Percentiles rank a stretch among this genome's conserved stretches.
Evolutionary conservation across 2,888 invertebrate species (phyloP).

Genomic region (Limnephilus rhombicus): DNA sequence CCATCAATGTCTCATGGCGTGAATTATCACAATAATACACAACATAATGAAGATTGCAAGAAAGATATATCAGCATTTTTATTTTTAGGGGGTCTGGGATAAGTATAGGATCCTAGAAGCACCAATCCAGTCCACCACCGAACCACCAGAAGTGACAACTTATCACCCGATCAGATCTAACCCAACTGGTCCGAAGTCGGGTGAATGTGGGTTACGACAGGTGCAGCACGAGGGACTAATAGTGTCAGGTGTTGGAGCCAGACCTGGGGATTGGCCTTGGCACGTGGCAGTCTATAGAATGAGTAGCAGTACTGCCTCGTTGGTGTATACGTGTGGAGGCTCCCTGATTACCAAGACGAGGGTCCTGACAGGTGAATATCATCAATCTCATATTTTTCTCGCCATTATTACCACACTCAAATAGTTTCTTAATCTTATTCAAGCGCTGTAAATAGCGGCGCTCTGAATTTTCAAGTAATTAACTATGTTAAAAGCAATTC

Average conservation of each 20-base stretch:
- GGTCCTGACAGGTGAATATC: conserved; percentile 70
- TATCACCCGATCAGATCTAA: not conserved
- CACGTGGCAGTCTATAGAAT: conserved; percentile 71
- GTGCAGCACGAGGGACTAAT: conserved; percentile 70
- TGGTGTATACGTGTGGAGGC: conserved; percentile 72
- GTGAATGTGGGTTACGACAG: conserved; percentile 70
- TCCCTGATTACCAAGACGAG: conserved; percentile 70
- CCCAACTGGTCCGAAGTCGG: conserved; percentile 10
- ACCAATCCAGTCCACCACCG: not conserved
- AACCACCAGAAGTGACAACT: not conserved
- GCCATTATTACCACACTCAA: not conserved
- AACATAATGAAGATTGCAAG: no score
- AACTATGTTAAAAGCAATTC: no score
- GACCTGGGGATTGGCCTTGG: conserved; percentile 74
- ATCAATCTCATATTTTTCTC: not conserved
- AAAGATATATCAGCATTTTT: no score
- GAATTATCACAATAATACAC: no score
- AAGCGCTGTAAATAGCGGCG: not conserved
- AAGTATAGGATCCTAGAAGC: conserved; percentile 9
- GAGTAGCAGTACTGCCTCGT: conserved; percentile 59
- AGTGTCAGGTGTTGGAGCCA: conserved; percentile 69
- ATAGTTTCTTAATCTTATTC: not conserved
- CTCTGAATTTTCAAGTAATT: no score
- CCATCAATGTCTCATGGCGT: no score
- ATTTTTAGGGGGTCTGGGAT: conserved; percentile 43